Evolutionary conservation across 2,888 invertebrate genomes (phyloP), one percentile per base, ranked within the genome.

Genomic region (Conchocele bisecta): DNA sequence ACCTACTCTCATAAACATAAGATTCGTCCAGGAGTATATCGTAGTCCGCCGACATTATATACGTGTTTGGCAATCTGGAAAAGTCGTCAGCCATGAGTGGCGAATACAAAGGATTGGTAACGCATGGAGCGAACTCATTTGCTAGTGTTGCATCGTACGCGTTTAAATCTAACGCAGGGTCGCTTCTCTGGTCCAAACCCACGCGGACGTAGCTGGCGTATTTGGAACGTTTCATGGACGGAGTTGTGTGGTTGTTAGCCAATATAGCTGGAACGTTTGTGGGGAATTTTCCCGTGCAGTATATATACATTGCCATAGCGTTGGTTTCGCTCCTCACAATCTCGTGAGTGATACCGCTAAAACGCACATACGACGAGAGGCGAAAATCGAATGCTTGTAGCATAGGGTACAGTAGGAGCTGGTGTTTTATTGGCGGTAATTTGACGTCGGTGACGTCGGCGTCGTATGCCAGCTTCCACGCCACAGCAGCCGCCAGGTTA

Each of bases 21-120:
- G 85, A 85, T 39, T 91, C 91, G 65, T 91, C 91, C 3, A 90
- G 61, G 1, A 91, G 80, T 5, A 89, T 82, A 65, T 91, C 91
- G 68, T 84, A 89, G 54, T 91, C 86, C 20, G 87, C 84, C 4
- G 89, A 88, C 11, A 88, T 56, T 4, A 91, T 71, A 44, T 87
- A 86, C 0, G 90, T 76, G 13, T 77, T 71, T 5, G 91, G 89
- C n/a, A 90, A 68, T 4, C 74, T 82, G 2, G 65, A 37, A 29
- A 76, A 71, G 39, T 87, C 81, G 1, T 57, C 77, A 20, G 86
- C 75, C 86, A 91, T 83, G 37, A 91, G 69, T 1, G 91, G 91
- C 9, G 88, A 82, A 50, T 89, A 88, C 5, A 53, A 41, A 3
- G 82, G 82, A 41, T 82, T 50, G 11, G 67, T 41, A 11, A 78